These are phyloP conservation scores for Aphidius gifuensis DNA, from an alignment of 1,140 invertebrate genomes.

Conservation along the genomic window DNA sequence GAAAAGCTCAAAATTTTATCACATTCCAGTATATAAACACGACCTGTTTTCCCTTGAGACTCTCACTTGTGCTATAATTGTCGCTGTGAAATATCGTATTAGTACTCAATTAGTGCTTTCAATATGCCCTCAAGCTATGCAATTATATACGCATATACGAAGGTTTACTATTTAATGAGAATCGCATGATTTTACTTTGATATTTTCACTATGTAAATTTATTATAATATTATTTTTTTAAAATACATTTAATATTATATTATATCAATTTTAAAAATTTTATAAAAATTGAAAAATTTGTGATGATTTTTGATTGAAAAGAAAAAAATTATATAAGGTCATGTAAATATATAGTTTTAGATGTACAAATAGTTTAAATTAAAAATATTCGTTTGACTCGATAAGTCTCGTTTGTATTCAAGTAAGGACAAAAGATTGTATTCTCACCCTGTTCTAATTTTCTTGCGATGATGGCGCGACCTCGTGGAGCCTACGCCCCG, in stretches of 20 bases:
- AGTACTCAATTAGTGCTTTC: slow-evolving; percentile 12
- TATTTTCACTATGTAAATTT: background rate
- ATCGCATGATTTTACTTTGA: background rate
- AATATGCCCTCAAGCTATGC: background rate
- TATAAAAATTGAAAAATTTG: too few relatives aligned
- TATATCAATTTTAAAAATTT: too few relatives aligned
- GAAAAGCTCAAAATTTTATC: too few relatives aligned
- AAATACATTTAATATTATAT: too few relatives aligned
- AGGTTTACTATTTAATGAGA: too few relatives aligned
- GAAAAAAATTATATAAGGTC: too few relatives aligned
- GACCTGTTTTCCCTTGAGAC: too few relatives aligned
- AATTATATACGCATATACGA: slow-evolving; percentile 7
- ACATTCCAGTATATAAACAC: too few relatives aligned
- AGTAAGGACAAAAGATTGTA: slow-evolving; percentile 3
- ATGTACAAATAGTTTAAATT: too few relatives aligned
- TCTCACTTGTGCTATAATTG: background rate
- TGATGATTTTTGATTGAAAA: too few relatives aligned
- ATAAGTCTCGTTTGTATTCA: slow-evolving; percentile 1
- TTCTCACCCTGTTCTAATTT: slow-evolving; percentile 4
- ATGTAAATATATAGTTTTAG: too few relatives aligned
- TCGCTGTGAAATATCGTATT: slow-evolving; percentile 13
- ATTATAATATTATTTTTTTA: too few relatives aligned
- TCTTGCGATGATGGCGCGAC: slow-evolving; percentile 8
- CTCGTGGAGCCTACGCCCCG: slow-evolving; percentile 9
- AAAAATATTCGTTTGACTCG: background rate